Evolutionary conservation across 2,888 invertebrate species (phyloP), one percentile per base, ranked within the genome.

Genomic region (Coleophora deauratella): DNA sequence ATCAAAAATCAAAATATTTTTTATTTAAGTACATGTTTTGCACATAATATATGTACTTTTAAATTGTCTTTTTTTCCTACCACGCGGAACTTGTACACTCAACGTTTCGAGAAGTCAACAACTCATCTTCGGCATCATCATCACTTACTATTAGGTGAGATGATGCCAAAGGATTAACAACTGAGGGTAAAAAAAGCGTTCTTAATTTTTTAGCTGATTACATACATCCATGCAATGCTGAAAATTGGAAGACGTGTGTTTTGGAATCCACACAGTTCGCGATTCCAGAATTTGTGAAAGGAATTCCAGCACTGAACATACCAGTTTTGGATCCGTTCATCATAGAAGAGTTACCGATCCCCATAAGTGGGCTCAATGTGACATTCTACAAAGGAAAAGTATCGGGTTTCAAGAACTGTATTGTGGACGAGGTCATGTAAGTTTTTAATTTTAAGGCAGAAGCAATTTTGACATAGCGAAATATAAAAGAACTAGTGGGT

Each of bases 331-430:
- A 84, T 42, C 85, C 85, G 0, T 85, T 85, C 43, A 55, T 59
- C 10, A 76, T 84, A n/a, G 76, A 82, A 0, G 67, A 75, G 35
- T 51, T 85, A 7, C 45, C 75, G 1, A 69, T 84, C 30, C 79
- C 79, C 0, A 52, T 84, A 2, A 72, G 37, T 30, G 81, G 82
- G 1, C 51, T 85, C 3, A 75, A 74, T 42, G 68, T 79, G n/a
- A 78, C 82, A 0, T 80, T 84, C 47, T 73, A 74, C 35, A 52
- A 77, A 33, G 84, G 82, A 43, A 79, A 72, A 59, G 78, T 82
- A 6, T 46, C 70, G 0, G 85, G 85, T 2, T 84, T 85, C 50
- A 69, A 54, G 27, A 76, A 74, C 2, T 73, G 75, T 42, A 72
- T 80, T 21, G 72, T 84, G 1, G 82, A 82, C 46, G 66, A 79